These are phyloP conservation scores for Drosophila azteca DNA, from an alignment of 1,140 invertebrate genomes.

Conservation along the genomic window DNA sequence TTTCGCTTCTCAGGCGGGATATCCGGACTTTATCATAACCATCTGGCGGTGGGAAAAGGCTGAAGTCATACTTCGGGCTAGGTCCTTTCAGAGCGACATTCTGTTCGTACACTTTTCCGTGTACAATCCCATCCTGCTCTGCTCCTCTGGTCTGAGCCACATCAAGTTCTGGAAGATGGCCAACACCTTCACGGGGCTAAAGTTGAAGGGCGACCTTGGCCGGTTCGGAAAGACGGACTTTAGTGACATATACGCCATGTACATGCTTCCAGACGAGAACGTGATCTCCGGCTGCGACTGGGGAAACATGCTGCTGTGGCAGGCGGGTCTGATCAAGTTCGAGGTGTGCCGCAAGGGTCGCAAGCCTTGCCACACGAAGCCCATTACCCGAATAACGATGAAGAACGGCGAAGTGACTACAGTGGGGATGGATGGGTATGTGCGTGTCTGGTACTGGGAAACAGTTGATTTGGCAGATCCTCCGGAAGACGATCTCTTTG, in stretches of 20 bases:
- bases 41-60: conserved; percentile 94
- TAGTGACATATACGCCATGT: conserved; percentile 92
- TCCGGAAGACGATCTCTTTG: conserved; percentile 89
- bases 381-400: conserved; percentile 90
- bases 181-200: conserved; percentile 94
- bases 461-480: conserved; percentile 92
- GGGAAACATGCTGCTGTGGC: conserved; percentile 96
- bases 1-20: conserved; percentile 91
- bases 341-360: conserved; percentile 89
- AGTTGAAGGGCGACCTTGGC: conserved; percentile 93
- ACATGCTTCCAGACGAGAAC: conserved; percentile 94
- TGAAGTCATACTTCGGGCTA: conserved; percentile 89
- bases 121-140: conserved; percentile 90
- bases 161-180: conserved; percentile 98
- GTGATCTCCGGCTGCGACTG: conserved; percentile 93
- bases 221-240: conserved; percentile 96
- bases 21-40: conserved; percentile 93
- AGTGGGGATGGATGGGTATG: conserved; percentile 90
- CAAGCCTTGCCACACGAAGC: conserved; percentile 89
- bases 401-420: conserved; percentile 87
- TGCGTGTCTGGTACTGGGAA: conserved; percentile 94
- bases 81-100: conserved; percentile 92
- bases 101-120: conserved; percentile 91
- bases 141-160: conserved; percentile 90
- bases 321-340: conserved; percentile 92